Evolutionary conservation across 1,140 invertebrate genomes (phyloP), one percentile per base, ranked within the genome.

Genomic region (Eueides isabella): DNA sequence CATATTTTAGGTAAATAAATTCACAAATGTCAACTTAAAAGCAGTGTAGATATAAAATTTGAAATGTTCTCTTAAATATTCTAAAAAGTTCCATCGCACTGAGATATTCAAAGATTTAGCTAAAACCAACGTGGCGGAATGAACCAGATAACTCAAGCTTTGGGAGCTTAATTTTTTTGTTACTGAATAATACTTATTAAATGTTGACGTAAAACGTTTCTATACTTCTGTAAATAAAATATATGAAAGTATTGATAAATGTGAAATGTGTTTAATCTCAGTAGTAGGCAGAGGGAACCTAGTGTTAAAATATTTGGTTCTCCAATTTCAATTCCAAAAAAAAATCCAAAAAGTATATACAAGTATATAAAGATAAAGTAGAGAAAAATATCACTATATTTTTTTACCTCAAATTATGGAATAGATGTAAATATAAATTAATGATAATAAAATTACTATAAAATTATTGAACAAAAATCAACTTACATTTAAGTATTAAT

Each of bases 31-130:
- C 23, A 26, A 26, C 48, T 23, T 3, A 14, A 55, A 7, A 26
- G 48, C 23, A 26, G 19, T n/a, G 41, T 19, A 48, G 16, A 55
- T 55, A 23, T 55, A 23, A 55, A 23, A 55, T 55, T 55, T 19
- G 26, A 55, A 55, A 55, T 55, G 48, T 55, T 55, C n/a, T n/a
- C n/a, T n/a, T n/a, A n/a, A n/a, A n/a, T n/a, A n/a, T n/a, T n/a
- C 19, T 55, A 26, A 55, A 55, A 55, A 67, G 30, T 55, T 55
- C 48, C 48, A 55, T 55, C 48, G 48, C 48, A 55, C 9, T 55
- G 48, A 55, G 19, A 71, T 35, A 62, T 63, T 72, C 63, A 72
- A 66, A 66, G 70, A 72, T 72, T 72, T 72, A 72, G 19, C n/a
- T 44, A 63, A 16, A 63, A 55, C 41, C 70, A 72, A 19, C 62